These are phyloP conservation scores for Hippoglossus hippoglossus DNA, from an alignment of 2,797 vertebrate species.

Conservation along the genomic window DNA sequence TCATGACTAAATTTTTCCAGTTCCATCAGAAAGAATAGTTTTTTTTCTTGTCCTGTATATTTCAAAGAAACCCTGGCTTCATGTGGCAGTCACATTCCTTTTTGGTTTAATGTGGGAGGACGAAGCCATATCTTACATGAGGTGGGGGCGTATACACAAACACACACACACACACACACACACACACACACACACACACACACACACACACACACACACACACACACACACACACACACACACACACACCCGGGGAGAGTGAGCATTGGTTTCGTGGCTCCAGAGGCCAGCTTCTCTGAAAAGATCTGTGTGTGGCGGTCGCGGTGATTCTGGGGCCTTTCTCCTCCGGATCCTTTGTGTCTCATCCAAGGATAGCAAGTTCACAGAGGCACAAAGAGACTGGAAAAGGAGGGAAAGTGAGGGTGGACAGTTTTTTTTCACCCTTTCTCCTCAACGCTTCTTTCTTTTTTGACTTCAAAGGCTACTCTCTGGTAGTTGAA, in stretches of 20 bases:
- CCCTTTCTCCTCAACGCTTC: constrained; percentile 43
- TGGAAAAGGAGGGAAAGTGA: constrained; percentile 73
- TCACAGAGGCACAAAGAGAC: constrained; percentile 78
- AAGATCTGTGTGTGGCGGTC: constrained; percentile 74
- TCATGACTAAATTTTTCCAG: neutral
- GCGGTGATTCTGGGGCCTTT: constrained; percentile 65
- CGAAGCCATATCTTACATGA: constrained; percentile 49
- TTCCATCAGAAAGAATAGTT: constrained; percentile 13
- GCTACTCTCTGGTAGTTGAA: constrained; percentile 48
- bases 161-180: constrained; percentile 44
- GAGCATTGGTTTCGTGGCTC: constrained; percentile 55
- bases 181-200: constrained; percentile 39
- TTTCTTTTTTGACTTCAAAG: constrained; percentile 74
- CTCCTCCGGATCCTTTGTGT: constrained; percentile 79
- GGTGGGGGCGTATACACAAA: constrained; percentile 34
- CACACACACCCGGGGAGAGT: constrained; percentile 34
- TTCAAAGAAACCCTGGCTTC: neutral
- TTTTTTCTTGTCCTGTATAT: neutral
- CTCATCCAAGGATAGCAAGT: constrained; percentile 75
- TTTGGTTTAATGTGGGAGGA: constrained; percentile 52
- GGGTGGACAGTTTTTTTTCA: constrained; percentile 41
- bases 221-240: constrained; percentile 37
- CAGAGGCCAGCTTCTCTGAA: constrained; percentile 59
- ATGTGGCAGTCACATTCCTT: constrained; percentile 49
- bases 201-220: constrained; percentile 36